These are phyloP conservation scores for Marcusenius ussheri DNA, from an alignment of 2,113 vertebrate genomes.

Conservation along the genomic window DNA sequence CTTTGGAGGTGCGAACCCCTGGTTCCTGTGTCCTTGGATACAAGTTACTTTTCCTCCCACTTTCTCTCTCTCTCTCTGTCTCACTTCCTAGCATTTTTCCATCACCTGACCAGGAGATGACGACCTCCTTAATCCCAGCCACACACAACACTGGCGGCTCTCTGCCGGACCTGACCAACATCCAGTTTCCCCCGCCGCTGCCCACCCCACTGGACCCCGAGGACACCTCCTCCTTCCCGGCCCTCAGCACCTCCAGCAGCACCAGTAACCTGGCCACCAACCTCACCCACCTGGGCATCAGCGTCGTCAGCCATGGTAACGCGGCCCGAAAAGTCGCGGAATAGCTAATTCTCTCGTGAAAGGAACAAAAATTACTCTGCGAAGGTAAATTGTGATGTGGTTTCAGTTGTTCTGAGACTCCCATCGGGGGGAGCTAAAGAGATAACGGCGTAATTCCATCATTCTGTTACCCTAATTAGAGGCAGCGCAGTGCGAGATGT, in stretches of 20 bases:
- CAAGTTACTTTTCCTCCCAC: background rate
- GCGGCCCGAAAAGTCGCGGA: background rate
- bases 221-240: constrained; percentile 74
- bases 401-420: background rate
- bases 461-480: background rate
- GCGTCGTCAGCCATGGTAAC: constrained; percentile 74
- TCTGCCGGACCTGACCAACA: constrained; percentile 90
- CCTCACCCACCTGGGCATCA: constrained; percentile 86
- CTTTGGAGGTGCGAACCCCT: background rate
- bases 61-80: background rate
- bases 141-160: constrained; percentile 91
- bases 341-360: background rate
- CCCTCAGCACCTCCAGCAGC: constrained; percentile 76
- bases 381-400: background rate
- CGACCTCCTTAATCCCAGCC: constrained; percentile 73
- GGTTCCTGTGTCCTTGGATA: background rate
- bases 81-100: constrained; percentile 77
- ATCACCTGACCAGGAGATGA: constrained; percentile 85
- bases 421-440: background rate
- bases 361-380: background rate
- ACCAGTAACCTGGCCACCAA: constrained; percentile 82
- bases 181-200: constrained; percentile 93
- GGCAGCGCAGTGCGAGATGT: background rate
- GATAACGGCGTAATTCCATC: background rate
- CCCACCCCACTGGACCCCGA: constrained; percentile 90